phyloP scores from a whole-genome alignment of 1,140 invertebrate species.

The Ostrea denselamellosa region DNA sequence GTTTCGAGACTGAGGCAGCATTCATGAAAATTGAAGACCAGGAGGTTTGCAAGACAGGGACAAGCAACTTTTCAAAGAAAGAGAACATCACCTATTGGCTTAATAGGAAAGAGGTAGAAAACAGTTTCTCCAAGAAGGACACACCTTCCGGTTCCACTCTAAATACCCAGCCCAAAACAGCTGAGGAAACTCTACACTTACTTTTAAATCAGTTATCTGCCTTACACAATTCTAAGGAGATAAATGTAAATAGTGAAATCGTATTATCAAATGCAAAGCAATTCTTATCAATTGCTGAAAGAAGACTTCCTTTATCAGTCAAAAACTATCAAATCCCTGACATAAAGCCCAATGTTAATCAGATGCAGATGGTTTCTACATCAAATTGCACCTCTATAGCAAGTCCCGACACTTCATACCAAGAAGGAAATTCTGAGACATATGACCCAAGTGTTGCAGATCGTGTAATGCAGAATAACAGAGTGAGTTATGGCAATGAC shows the following conservation, averaged over 20 bases:
- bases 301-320: background rate
- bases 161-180: background rate
- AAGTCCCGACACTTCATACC: background rate
- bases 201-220: background rate
- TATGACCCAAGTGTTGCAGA: background rate
- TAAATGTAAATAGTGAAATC: background rate
- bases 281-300: background rate
- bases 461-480: background rate
- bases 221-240: background rate
- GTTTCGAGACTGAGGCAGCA: background rate
- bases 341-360: background rate
- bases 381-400: background rate
- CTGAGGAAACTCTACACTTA: background rate
- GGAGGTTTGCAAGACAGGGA: background rate
- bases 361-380: background rate
- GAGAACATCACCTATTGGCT: background rate
- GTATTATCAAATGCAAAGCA: constrained; percentile 2
- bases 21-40: background rate
- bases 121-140: background rate
- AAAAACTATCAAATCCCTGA: background rate
- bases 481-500: background rate
- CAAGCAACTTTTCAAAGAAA: background rate
- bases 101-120: background rate
- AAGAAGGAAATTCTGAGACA: background rate
- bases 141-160: background rate